Evolutionary conservation across 1,140 invertebrate species (phyloP).

Genomic region (Drosophila orena): DNA sequence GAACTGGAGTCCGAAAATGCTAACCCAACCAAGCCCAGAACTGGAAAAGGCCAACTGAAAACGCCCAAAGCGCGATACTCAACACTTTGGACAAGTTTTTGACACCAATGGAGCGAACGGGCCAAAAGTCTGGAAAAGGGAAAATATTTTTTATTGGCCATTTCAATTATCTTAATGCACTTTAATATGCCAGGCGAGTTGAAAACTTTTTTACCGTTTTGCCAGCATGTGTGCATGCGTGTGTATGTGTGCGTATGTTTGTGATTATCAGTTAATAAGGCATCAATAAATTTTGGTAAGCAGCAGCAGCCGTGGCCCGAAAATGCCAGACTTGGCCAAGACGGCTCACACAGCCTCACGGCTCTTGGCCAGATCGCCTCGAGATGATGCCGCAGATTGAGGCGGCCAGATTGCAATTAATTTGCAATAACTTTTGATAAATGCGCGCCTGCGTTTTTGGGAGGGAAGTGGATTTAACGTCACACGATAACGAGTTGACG

Average conservation of each 20-base stretch:
- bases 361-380: slow-evolving; percentile 69
- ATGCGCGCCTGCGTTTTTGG: slow-evolving; percentile 49
- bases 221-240: neutral
- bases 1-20: slow-evolving; percentile 7
- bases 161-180: slow-evolving; percentile 84
- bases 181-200: slow-evolving; percentile 71
- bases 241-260: slow-evolving; percentile 63
- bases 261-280: slow-evolving; percentile 80
- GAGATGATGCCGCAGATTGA: slow-evolving; percentile 69
- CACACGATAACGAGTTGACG: slow-evolving; percentile 75
- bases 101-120: slow-evolving; percentile 49
- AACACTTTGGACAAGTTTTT: slow-evolving; percentile 81
- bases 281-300: slow-evolving; percentile 67
- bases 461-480: slow-evolving; percentile 65
- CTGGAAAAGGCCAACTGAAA: slow-evolving; percentile 54
- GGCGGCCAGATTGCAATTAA: slow-evolving; percentile 75
- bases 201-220: slow-evolving; percentile 70
- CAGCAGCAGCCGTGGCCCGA: slow-evolving; percentile 29
- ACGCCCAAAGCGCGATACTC: slow-evolving; percentile 77
- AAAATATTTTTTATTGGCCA: slow-evolving; percentile 84
- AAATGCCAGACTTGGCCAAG: slow-evolving; percentile 30
- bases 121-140: slow-evolving; percentile 49
- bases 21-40: neutral
- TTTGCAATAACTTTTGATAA: slow-evolving; percentile 84
- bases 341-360: slow-evolving; percentile 36